Conservation (phyloP, 2,113 vertebrate species). For the Neolamprologus devosi region DNA sequence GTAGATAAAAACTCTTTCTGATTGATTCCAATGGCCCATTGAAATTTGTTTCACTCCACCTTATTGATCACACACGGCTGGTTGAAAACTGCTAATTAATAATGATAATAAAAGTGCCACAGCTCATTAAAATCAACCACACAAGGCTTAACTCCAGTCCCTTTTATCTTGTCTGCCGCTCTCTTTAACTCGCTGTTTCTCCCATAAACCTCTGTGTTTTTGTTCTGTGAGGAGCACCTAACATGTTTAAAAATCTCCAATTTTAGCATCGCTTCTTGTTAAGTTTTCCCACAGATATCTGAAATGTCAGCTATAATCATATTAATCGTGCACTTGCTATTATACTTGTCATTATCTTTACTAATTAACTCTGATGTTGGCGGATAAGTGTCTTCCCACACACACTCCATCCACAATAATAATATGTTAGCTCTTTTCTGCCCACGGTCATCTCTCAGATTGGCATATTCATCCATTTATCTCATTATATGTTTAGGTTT, state of each 20-base stretch:
- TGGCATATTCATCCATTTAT: constrained; percentile 4
- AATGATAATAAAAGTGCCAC: constrained; percentile 99
- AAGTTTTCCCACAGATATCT: not conserved
- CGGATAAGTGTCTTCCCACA: constrained; percentile 22
- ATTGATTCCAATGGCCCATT: constrained; percentile 97
- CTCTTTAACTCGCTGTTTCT: not conserved
- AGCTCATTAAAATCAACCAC: constrained; percentile 87
- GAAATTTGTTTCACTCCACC: constrained; percentile 97
- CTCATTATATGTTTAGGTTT: not conserved
- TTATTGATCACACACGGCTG: constrained; percentile 95
- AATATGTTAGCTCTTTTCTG: constrained; percentile 6
- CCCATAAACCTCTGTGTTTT: not conserved
- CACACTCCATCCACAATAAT: not conserved
- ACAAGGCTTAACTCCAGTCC: constrained; percentile 32
- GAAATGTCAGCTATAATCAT: not conserved
- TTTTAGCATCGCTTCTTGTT: not conserved
- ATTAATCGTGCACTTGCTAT: not conserved
- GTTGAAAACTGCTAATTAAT: constrained; percentile 98
- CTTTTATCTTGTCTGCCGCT: not conserved
- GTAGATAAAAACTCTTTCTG: constrained; percentile 94
- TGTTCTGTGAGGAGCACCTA: not conserved
- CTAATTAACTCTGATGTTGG: constrained; percentile 10
- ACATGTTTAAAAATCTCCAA: not conserved
- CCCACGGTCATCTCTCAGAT: not conserved
- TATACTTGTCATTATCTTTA: not conserved